A percentile compares a stretch with the other conserved stretches of the same genome.
Conservation (phyloP, 2,888 invertebrate genomes). For the Conus canariensis region DNA sequence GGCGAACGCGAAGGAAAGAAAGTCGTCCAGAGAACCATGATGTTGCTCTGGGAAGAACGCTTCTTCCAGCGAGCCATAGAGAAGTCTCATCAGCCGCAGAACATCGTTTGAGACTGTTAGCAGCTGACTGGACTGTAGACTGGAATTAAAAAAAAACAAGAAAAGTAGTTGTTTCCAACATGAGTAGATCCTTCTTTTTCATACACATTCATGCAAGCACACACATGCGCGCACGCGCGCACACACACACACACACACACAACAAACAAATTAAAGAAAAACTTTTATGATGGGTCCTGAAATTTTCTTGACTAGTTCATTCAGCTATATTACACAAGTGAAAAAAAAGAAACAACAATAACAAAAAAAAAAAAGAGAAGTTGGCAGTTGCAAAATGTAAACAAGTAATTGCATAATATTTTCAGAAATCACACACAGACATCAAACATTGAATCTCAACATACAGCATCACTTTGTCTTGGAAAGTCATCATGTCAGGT, state of each 20-base stretch:
- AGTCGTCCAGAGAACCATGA: conserved; percentile 83
- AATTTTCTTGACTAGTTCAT: no score
- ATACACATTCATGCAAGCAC: not conserved
- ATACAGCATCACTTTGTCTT: no score
- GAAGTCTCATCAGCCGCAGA: conserved; percentile 64
- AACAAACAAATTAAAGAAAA: not conserved
- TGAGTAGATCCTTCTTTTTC: not conserved
- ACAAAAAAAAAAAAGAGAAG: no score
- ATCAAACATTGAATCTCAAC: no score
- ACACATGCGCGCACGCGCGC: not conserved
- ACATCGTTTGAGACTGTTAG: conserved; percentile 62
- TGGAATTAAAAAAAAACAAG: conserved; percentile 40
- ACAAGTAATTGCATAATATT: not conserved
- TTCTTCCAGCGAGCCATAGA: conserved; percentile 73
- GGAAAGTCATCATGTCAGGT: no score
- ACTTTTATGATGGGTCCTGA: no score
- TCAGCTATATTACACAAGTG: no score
- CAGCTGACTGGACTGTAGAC: conserved; percentile 59
- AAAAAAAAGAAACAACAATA: no score
- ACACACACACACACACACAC: not conserved
- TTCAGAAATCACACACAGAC: not conserved
- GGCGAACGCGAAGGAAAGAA: conserved; percentile 80
- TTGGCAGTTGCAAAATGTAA: no score
- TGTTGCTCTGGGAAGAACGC: conserved; percentile 81
- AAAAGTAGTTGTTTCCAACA: not conserved